Percentiles rank a stretch among this genome's conserved stretches.
phyloP scores from a whole-genome alignment of 92 coral and sea anemone species.

The Porites rus region DNA sequence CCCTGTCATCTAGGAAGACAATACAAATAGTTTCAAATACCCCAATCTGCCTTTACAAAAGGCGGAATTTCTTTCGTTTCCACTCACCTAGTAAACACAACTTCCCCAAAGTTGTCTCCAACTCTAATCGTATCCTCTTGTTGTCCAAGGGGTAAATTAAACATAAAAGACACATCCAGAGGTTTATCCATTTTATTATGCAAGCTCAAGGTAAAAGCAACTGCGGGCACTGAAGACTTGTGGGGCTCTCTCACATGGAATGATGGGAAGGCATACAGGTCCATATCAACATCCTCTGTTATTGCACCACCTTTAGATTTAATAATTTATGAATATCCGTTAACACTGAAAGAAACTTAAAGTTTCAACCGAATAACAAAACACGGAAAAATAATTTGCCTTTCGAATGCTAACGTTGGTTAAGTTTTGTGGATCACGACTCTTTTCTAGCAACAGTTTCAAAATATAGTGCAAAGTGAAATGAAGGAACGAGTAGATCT shows the following conservation, averaged over 20 bases:
- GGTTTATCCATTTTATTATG: slow-evolving; percentile 65
- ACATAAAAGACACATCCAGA: slow-evolving; percentile 73
- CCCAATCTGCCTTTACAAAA: background rate
- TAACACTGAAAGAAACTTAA: too few species aligned
- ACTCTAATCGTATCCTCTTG: slow-evolving; percentile 88
- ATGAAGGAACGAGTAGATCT: too few species aligned
- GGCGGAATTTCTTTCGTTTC: background rate
- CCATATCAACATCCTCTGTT: slow-evolving; percentile 74
- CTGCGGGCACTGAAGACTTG: slow-evolving; percentile 86
- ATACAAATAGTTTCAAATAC: too few species aligned
- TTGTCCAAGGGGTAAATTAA: slow-evolving; percentile 86
- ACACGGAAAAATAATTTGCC: too few species aligned
- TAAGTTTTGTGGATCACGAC: too few species aligned
- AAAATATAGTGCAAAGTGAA: too few species aligned
- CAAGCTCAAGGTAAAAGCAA: slow-evolving; percentile 82
- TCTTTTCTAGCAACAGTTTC: too few species aligned
- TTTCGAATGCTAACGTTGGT: too few species aligned
- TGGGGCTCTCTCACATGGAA: slow-evolving; percentile 84
- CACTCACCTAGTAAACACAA: slow-evolving; percentile 81
- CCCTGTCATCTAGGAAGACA: too few species aligned
- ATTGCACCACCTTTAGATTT: slow-evolving; percentile 67
- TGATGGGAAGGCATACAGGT: slow-evolving; percentile 81
- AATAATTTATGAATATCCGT: too few species aligned
- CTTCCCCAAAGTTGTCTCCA: slow-evolving; percentile 89
- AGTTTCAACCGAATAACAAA: too few species aligned